phyloP scores from a whole-genome alignment of 2,888 invertebrate genomes.

The Acronicta aceris region DNA sequence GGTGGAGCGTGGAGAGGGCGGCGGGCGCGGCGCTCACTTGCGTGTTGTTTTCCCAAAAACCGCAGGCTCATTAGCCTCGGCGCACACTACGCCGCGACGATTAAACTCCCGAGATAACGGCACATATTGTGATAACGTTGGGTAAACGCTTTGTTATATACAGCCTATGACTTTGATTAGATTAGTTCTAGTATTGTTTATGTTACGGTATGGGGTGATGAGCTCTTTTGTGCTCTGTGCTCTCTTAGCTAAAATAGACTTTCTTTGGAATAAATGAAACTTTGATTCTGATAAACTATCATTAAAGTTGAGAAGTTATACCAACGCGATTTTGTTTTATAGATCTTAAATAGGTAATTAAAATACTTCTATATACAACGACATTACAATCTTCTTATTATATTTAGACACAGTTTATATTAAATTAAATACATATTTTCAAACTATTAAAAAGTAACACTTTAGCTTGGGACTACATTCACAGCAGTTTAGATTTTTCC shows the following conservation, averaged over 20 bases:
- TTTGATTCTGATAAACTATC: neutral
- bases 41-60: constrained; percentile 83
- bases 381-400: no score
- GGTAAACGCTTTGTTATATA: constrained; percentile 66
- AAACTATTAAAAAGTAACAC: constrained; percentile 16
- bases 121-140: constrained; percentile 77
- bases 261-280: constrained; percentile 3
- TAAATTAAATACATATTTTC: no score
- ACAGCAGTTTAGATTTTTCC: constrained; percentile 35
- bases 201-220: constrained; percentile 41
- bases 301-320: neutral
- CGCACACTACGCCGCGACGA: constrained; percentile 82
- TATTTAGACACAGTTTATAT: no score
- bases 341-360: no score
- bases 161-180: constrained; percentile 67
- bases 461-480: constrained; percentile 1
- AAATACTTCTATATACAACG: no score
- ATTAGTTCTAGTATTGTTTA: constrained; percentile 75
- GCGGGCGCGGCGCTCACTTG: constrained; percentile 67
- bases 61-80: constrained; percentile 86
- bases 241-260: constrained; percentile 19
- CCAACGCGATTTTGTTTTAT: neutral
- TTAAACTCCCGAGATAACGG: constrained; percentile 82
- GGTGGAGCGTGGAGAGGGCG: constrained; percentile 61
- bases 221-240: constrained; percentile 39